Evolutionary conservation across 2,888 invertebrate species (phyloP).

Genomic region (Drosophila mettleri): DNA sequence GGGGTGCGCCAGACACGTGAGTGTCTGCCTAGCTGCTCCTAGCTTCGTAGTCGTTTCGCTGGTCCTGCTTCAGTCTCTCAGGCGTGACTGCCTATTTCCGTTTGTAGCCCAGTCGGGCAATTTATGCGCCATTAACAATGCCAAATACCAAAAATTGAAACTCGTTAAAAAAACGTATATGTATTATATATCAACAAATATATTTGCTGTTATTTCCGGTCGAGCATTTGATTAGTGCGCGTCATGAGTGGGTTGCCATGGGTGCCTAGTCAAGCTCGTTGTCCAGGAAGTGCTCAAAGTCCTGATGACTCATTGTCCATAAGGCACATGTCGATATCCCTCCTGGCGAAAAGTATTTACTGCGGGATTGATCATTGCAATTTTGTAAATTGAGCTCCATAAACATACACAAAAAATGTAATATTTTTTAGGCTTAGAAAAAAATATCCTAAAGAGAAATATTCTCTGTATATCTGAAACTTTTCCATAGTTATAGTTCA

Average conservation of each 20-base stretch:
- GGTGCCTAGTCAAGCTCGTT: slow-evolving; percentile 12
- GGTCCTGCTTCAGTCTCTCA: slow-evolving; percentile 69
- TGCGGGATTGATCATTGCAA: not conserved
- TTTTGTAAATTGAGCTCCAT: no score
- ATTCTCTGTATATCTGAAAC: no score
- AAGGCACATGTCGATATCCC: not conserved
- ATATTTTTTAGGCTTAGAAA: no score
- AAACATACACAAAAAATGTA: no score
- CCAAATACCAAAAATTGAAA: slow-evolving; percentile 57
- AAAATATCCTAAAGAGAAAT: no score
- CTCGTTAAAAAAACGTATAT: slow-evolving; percentile 43
- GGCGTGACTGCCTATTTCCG: slow-evolving; percentile 82
- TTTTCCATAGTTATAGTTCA: no score
- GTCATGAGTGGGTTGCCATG: slow-evolving; percentile 47
- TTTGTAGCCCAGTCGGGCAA: slow-evolving; percentile 39
- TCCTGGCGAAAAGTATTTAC: not conserved
- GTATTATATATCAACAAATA: slow-evolving; percentile 24
- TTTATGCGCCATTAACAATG: slow-evolving; percentile 68
- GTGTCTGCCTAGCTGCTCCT: slow-evolving; percentile 10
- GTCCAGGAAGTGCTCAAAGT: slow-evolving; percentile 29
- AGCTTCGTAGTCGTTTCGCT: not conserved
- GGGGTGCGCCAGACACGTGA: slow-evolving; percentile 74
- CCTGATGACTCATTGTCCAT: slow-evolving; percentile 17
- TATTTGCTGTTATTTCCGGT: slow-evolving; percentile 66
- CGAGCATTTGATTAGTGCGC: slow-evolving; percentile 29